Evolutionary conservation across 1,140 invertebrate genomes (phyloP).

Genomic region (Neodiprion lecontei): DNA sequence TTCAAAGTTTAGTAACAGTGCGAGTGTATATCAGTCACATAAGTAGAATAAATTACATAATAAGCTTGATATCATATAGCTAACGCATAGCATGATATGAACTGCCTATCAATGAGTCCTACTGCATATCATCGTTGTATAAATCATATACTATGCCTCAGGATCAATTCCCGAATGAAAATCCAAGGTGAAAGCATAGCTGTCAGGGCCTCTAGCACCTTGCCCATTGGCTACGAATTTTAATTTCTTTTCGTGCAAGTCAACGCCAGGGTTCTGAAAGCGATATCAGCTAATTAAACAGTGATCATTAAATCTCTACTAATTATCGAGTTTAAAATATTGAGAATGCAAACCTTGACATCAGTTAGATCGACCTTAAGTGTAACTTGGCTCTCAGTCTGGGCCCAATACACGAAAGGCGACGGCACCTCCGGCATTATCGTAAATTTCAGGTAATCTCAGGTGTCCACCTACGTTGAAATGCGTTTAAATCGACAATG

Average conservation of each 20-base stretch:
- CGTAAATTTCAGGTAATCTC: background rate
- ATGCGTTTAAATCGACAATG: background rate
- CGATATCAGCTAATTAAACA: background rate
- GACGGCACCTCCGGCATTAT: constrained; percentile 62
- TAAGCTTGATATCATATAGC: too few species aligned
- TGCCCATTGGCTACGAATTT: constrained; percentile 70
- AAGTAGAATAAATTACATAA: too few species aligned
- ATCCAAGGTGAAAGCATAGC: constrained; percentile 77
- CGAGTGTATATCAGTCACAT: too few species aligned
- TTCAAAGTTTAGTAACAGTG: too few species aligned
- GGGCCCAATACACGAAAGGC: constrained; percentile 94
- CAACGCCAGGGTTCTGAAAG: constrained; percentile 64
- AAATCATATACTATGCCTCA: constrained; percentile 62
- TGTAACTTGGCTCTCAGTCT: constrained; percentile 78
- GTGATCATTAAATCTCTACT: background rate
- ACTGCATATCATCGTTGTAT: too few species aligned
- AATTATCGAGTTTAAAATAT: constrained; percentile 12
- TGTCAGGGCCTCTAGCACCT: constrained; percentile 72
- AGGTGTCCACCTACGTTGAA: background rate
- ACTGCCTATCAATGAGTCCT: too few species aligned
- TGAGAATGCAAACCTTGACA: constrained; percentile 66
- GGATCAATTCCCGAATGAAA: constrained; percentile 74
- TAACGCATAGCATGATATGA: too few species aligned
- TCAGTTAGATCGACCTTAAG: constrained; percentile 87
- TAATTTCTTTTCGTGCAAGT: constrained; percentile 67